Base-by-base conservation (phyloP, 2,797 vertebrate genomes). In the Rhinichthys osculus region DNA sequence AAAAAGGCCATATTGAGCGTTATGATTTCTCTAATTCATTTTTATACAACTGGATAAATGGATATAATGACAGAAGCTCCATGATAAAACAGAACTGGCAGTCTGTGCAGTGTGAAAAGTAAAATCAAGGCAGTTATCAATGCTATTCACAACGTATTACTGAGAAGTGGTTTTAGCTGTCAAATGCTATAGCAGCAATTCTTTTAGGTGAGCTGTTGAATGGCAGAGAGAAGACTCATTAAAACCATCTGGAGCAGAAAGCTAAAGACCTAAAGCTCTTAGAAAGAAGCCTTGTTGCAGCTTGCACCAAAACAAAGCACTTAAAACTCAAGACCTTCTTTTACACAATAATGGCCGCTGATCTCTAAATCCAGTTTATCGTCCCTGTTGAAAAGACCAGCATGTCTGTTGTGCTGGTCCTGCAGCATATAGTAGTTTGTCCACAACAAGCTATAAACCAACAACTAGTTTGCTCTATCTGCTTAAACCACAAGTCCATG, bases 221-320 rank as follows among this genome's bases (percentile, higher is more conserved):
- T 3, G 50, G 54, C 62, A 84, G 9, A 67, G 50, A 64, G 23
- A 78, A 66, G 13, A 84, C 59, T 83, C n/a, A 62, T 64, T 38
- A 67, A 70, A 69, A 59, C 17, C 62, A 66, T 44, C 64, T 78
- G 64, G 47, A 84, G 73, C 74, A 70, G 82, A 84, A 59, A 70
- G n/a, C 17, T 33, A 23, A 44, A 52, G 13, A n/a, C 50, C n/a
- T 78, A 35, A 71, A 70, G 52, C 66, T 84, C 23, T 84, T 42
- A 21, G n/a, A 64, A 69, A 78, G 2, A 78, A 42, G 7, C 23
- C 21, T 1, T 76, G 30, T 30, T 52, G 4, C 23, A 33, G 2
- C 7, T 42, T 52, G 7, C 23, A 33, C 10, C 4, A 44, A 83
- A 83, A 83, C 72, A 76, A 83, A 64, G 57, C 71, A 83, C 59